Base-by-base conservation (phyloP, 2,888 invertebrate species). In the Caenorhabditis becei region DNA sequence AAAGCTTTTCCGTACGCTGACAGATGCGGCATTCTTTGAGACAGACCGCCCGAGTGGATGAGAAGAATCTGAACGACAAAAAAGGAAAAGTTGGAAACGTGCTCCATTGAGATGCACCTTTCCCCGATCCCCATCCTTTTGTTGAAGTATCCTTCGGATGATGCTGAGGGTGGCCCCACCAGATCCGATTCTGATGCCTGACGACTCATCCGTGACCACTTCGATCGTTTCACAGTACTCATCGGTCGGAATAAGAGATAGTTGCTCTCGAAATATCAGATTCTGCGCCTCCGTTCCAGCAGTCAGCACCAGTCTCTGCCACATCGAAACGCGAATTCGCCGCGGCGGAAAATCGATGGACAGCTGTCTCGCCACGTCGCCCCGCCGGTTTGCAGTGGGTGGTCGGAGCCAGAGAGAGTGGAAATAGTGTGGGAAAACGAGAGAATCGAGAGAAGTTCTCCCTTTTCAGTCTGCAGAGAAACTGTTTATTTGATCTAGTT, bases 41-140 rank as follows among this genome's bases (percentile, higher is more conserved):
- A 92, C 83, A 91, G 90, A 1, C 92, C 92, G 11, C 92, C 92
- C 16, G 92, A 92, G 86, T 92, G 92, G 3, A 92, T 89, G 20
- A 92, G 84, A n/a, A 92, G 86, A 3, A 92, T 86, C 77, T 88
- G 86, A 20, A n/a, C n/a, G n/a, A n/a, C n/a, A n/a, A n/a, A n/a
- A n/a, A n/a, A n/a, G n/a, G n/a, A n/a, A n/a, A n/a, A 32, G 32
- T 32, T 32, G 4, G 32, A 32, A 32, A 7, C 5, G 10, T 4
- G 32, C 4, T 7, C 10, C 32, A 32, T 4, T 7, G 32, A 7
- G 32, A 10, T 7, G 10, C 10, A 37, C 18, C n/a, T 32, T 56
- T 11, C 16, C 35, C 26, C 24, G 28, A 20, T 56, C 20, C 32
- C 53, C n/a, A 2, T 26, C 14, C 5, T 26, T 32, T 20, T 32